Conservation (phyloP, 2,888 invertebrate genomes). For the Pecten maximus region DNA sequence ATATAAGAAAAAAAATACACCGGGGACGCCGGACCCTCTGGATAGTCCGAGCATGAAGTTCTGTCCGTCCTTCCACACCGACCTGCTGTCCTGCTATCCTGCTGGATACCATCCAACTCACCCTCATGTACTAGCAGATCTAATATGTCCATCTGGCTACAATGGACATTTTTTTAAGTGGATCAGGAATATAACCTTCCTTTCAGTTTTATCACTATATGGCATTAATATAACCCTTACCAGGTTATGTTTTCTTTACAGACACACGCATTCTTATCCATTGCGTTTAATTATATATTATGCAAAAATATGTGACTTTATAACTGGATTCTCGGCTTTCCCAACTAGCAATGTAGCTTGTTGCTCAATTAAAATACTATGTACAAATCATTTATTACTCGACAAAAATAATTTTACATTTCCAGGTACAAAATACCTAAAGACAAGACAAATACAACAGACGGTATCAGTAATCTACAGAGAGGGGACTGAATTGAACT, state of each 20-base stretch:
- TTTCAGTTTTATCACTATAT: too few species aligned
- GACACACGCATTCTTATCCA: too few species aligned
- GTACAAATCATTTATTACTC: neutral
- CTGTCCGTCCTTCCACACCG: neutral
- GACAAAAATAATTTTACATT: neutral
- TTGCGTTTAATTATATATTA: too few species aligned
- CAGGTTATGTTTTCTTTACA: too few species aligned
- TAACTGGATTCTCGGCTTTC: neutral
- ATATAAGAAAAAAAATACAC: neutral
- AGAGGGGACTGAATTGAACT: neutral
- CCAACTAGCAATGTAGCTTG: neutral
- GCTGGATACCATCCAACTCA: neutral
- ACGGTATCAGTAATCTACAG: neutral
- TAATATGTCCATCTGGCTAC: neutral
- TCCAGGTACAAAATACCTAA: neutral
- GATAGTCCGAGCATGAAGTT: neutral
- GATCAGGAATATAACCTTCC: too few species aligned
- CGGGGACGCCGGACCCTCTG: neutral
- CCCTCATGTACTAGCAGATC: neutral
- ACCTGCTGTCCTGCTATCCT: neutral
- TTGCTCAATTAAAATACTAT: neutral
- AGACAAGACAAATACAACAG: neutral
- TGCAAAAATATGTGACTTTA: too few species aligned
- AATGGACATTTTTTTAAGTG: neutral
- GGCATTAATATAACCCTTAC: too few species aligned